phyloP scores from a whole-genome alignment of 2,113 vertebrate genomes.

The Phyllostomus discolor region DNA sequence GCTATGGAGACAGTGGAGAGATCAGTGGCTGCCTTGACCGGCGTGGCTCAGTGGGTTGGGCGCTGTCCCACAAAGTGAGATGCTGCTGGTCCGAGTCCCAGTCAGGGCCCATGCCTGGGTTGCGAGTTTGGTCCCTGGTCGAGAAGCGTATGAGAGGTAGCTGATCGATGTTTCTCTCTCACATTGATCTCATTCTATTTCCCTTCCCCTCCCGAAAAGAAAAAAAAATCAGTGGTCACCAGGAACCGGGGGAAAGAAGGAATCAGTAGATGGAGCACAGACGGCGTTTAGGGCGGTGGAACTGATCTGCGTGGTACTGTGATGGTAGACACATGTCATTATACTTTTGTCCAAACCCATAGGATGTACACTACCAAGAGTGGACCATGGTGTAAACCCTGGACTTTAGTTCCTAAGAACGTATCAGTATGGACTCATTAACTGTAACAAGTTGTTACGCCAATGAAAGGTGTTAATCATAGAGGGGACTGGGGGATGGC shows the following conservation, averaged over 20 bases:
- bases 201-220: not conserved
- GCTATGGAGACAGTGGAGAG: too few relatives aligned
- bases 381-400: not conserved
- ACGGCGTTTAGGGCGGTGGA: not conserved
- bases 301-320: fast-evolving
- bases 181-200: not conserved
- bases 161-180: too few relatives aligned
- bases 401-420: not conserved
- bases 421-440: not conserved
- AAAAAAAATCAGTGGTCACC: not conserved
- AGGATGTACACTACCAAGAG: too few relatives aligned
- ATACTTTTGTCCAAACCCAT: not conserved
- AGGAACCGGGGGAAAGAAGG: not conserved
- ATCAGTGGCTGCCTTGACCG: too few relatives aligned
- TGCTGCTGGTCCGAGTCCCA: too few relatives aligned
- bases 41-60: not conserved
- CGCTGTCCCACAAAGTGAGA: too few relatives aligned
- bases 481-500: not conserved
- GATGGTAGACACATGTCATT: fast-evolving
- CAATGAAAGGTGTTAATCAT: not conserved
- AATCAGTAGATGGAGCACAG: not conserved
- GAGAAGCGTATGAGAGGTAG: too few relatives aligned
- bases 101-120: not conserved
- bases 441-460: not conserved
- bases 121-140: not conserved